Base-by-base conservation (phyloP, 2,888 invertebrate genomes). In the Nematopogon swammerdamellus region DNA sequence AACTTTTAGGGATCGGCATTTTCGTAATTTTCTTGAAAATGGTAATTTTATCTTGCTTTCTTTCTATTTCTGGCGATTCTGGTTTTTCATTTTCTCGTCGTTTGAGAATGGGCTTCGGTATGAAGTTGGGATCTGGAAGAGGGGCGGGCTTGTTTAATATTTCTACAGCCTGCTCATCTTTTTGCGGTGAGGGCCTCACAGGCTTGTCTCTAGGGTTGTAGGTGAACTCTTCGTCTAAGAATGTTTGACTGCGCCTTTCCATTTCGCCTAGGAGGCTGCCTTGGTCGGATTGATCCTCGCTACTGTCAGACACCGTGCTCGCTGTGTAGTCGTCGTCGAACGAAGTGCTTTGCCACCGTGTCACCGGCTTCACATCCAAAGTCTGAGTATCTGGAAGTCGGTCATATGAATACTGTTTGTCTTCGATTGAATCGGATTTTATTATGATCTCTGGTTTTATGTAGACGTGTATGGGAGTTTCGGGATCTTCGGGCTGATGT, bases 51-150 rank as follows among this genome's bases (percentile, higher is more conserved):
- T 73, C 72, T 25, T 69, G 70, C 54, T 69, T 74, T 18, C 20
- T 44, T 55, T 54, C 17, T 56, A 52, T 49, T 44, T 58, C 43
- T 52, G 54, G 53, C 19, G 50, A 42, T 55, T 63, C 58, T 50
- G 54, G 46, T 54, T 65, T 62, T 53, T 65, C 58, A 54, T 62
- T 43, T 54, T 81, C 82, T 51, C 82, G 75, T 50, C 83, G 81
- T 62, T 92, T 92, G 14, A 92, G 63, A 57, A 92, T 92, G 0
- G 92, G 91, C 63, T 91, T 92, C 1, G 91, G 92, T 29, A 88
- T 69, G 60, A 88, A 85, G 64, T 85, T 87, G 0, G 88, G 86
- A 64, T 86, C 85, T 0, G 86, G 85, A 45, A 86, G 67, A n/a
- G 86, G 84, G 51, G 81, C 67, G 1, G 84, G 84, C 56, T 85